phyloP scores from a whole-genome alignment of 2,888 invertebrate genomes.

The Drosophila phalerata region DNA sequence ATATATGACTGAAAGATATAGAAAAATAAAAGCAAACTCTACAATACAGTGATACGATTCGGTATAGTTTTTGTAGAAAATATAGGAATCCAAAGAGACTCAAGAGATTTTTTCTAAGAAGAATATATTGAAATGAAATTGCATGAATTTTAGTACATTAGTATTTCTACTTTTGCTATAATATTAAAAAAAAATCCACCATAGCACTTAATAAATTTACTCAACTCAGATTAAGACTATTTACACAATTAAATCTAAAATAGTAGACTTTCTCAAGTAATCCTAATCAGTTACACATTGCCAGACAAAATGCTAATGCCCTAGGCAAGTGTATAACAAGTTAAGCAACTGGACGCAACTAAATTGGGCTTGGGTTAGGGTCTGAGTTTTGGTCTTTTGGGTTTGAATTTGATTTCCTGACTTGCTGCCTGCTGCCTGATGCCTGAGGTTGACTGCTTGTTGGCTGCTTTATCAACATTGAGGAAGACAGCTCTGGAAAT shows the following conservation, averaged over 20 bases:
- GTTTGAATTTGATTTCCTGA: constrained; percentile 35
- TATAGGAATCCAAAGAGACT: too few species aligned
- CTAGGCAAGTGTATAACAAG: constrained; percentile 20
- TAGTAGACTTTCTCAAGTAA: not conserved
- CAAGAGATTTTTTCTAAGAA: too few species aligned
- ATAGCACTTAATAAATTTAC: not conserved
- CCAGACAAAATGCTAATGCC: not conserved
- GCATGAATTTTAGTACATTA: too few species aligned
- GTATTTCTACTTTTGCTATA: too few species aligned
- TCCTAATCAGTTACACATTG: not conserved
- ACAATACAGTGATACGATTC: too few species aligned
- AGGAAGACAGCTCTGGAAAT: constrained; percentile 44
- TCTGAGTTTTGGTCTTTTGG: constrained; percentile 24
- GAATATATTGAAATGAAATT: too few species aligned
- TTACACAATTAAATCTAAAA: not conserved
- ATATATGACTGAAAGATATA: too few species aligned
- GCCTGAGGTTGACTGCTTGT: constrained; percentile 13
- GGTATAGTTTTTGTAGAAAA: too few species aligned
- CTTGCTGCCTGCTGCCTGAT: constrained; percentile 8
- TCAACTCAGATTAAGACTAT: not conserved
- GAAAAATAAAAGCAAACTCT: too few species aligned
- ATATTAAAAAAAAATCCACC: too few species aligned
- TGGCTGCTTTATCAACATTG: constrained; percentile 65
- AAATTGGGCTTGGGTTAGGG: constrained; percentile 15
- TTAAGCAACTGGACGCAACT: constrained; percentile 47